Evolutionary conservation across 2,888 invertebrate species (phyloP).

Genomic region (Hydraecia micacea): DNA sequence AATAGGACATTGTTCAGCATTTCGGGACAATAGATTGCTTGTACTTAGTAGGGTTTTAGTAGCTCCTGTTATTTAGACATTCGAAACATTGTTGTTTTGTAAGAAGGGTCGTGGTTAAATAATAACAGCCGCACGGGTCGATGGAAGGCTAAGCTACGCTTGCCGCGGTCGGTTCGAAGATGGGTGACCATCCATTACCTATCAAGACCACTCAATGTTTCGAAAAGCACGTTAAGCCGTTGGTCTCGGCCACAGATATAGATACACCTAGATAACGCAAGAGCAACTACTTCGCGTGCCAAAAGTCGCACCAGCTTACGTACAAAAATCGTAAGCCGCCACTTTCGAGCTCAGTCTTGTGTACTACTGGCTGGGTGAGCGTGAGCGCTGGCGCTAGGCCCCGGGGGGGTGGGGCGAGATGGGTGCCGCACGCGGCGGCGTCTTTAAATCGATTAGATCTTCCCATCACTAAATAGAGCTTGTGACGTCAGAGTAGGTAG

Average conservation of each 20-base stretch:
- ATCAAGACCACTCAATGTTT: background rate
- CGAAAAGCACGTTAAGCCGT: background rate
- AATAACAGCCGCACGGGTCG: background rate
- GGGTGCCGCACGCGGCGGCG: too few species aligned
- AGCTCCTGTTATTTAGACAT: constrained; percentile 47
- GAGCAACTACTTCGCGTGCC: too few species aligned
- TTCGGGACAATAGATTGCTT: constrained; percentile 52
- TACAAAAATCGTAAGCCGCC: too few species aligned
- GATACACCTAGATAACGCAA: too few species aligned
- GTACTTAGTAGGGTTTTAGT: constrained; percentile 36
- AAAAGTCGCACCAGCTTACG: too few species aligned
- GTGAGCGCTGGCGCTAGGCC: too few species aligned
- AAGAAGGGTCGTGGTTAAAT: background rate
- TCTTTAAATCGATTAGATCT: too few species aligned
- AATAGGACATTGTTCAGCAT: constrained; percentile 58
- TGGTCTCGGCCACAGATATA: background rate
- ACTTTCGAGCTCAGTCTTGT: too few species aligned
- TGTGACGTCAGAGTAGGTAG: too few species aligned
- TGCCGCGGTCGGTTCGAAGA: background rate
- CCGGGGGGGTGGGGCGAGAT: too few species aligned
- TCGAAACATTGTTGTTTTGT: constrained; percentile 16
- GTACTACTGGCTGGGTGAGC: too few species aligned
- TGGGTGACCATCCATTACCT: background rate
- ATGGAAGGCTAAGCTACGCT: background rate
- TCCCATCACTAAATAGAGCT: too few species aligned